Conservation (phyloP, 1,140 invertebrate genomes). For the Drosophila carrolli region DNA sequence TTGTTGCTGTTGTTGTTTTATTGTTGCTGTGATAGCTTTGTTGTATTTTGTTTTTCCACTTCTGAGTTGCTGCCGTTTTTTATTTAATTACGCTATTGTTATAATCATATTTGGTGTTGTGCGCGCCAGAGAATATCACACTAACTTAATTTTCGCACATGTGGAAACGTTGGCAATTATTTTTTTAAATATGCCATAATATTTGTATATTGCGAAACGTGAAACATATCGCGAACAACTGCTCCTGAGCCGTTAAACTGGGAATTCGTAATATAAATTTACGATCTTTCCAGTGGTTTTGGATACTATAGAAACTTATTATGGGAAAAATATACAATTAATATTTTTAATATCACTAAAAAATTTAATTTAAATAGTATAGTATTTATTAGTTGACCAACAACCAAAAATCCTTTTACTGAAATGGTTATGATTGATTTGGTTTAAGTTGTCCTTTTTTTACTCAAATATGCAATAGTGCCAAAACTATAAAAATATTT, state of each 20-base stretch:
- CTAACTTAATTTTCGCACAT: slow-evolving; percentile 49
- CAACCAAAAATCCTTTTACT: no score
- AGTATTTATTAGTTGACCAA: no score
- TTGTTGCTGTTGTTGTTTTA: slow-evolving; percentile 26
- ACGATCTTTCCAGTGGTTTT: background rate
- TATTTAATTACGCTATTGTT: slow-evolving; percentile 71
- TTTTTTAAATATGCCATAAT: slow-evolving; percentile 50
- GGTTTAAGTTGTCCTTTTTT: no score
- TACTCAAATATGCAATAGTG: no score
- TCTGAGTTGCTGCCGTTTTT: slow-evolving; percentile 46
- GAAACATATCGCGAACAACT: slow-evolving; percentile 12
- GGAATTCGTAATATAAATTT: background rate
- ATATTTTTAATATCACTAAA: no score
- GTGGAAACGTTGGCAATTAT: slow-evolving; percentile 61
- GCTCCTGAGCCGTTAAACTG: background rate
- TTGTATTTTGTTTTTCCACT: slow-evolving; percentile 25
- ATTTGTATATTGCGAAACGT: slow-evolving; percentile 34
- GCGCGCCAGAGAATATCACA: slow-evolving; percentile 10
- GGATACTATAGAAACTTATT: background rate
- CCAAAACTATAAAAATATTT: no score
- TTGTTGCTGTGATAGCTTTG: slow-evolving; percentile 11
- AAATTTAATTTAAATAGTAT: no score
- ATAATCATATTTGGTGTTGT: slow-evolving; percentile 56
- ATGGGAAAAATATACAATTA: no score
- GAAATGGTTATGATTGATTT: no score